Conservation (phyloP, 2,113 vertebrate genomes). For the Nothobranchius furzeri region DNA sequence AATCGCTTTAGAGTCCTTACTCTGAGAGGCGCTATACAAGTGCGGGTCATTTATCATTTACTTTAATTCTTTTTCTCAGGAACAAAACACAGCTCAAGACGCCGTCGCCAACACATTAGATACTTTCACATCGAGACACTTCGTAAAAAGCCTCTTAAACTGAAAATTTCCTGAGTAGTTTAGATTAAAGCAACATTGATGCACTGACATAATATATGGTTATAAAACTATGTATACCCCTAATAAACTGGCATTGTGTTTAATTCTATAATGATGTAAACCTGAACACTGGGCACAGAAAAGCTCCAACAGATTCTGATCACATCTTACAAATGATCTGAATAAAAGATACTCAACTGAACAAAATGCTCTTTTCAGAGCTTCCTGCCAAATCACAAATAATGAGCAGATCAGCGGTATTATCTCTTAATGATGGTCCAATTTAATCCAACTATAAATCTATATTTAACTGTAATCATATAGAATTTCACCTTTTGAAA, state of each 20-base stretch:
- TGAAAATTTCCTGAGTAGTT: too few relatives aligned
- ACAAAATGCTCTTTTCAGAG: constrained; percentile 4
- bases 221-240: too few relatives aligned
- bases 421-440: constrained; percentile 20
- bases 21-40: too few relatives aligned
- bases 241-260: background rate
- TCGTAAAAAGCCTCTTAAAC: too few relatives aligned
- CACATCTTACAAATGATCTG: constrained; percentile 6
- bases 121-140: too few relatives aligned
- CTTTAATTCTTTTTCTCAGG: too few relatives aligned
- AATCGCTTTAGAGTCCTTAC: too few relatives aligned
- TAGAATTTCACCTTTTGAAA: background rate
- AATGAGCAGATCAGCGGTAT: constrained; percentile 25
- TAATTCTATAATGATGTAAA: background rate
- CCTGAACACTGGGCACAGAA: background rate
- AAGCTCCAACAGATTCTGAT: constrained; percentile 8
- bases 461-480: constrained; percentile 9
- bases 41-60: too few relatives aligned
- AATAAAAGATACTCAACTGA: background rate
- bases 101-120: too few relatives aligned
- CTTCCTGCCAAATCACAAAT: constrained; percentile 47
- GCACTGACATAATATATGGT: too few relatives aligned
- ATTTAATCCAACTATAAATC: constrained; percentile 15
- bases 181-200: too few relatives aligned
- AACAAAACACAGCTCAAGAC: too few relatives aligned